A percentile compares a stretch with the other conserved stretches of the same genome.
These are phyloP conservation scores for Dryomyza anilis DNA, from an alignment of 2,888 invertebrate species.

Conservation along the genomic window DNA sequence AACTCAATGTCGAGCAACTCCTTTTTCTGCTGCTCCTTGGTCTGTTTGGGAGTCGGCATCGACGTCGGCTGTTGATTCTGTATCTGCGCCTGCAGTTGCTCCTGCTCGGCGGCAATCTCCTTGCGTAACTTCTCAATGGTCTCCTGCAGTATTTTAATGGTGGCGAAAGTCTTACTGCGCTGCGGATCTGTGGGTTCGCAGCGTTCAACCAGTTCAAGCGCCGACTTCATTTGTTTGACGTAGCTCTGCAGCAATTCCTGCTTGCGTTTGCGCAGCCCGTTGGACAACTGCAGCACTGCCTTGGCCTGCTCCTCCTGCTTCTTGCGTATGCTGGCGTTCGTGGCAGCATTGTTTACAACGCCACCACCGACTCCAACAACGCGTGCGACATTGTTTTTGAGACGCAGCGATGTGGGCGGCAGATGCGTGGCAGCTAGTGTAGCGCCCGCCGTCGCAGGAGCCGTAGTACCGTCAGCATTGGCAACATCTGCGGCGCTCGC, in stretches of 20 bases:
- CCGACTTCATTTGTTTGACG: constrained; percentile 82
- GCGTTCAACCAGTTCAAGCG: constrained; percentile 82
- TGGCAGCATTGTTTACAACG: constrained; percentile 66
- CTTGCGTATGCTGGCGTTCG: constrained; percentile 72
- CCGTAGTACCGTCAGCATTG: constrained; percentile 31
- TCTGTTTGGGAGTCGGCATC: constrained; percentile 67
- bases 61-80: constrained; percentile 56
- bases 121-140: constrained; percentile 71
- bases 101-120: constrained; percentile 60
- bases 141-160: constrained; percentile 82
- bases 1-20: constrained; percentile 90
- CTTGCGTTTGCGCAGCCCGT: constrained; percentile 82
- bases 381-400: constrained; percentile 62
- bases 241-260: constrained; percentile 87
- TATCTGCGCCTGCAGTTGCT: constrained; percentile 59
- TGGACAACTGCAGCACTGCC: constrained; percentile 76
- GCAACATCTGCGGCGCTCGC: constrained; percentile 32
- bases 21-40: constrained; percentile 82
- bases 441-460: constrained; percentile 33
- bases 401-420: constrained; percentile 46
- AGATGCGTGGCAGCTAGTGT: constrained; percentile 42
- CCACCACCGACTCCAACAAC: constrained; percentile 64
- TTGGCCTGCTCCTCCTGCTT: constrained; percentile 77
- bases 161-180: constrained; percentile 74
- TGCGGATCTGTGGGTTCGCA: constrained; percentile 75